phyloP scores from a whole-genome alignment of 2,113 vertebrate genomes.

The Zapornia atra region DNA sequence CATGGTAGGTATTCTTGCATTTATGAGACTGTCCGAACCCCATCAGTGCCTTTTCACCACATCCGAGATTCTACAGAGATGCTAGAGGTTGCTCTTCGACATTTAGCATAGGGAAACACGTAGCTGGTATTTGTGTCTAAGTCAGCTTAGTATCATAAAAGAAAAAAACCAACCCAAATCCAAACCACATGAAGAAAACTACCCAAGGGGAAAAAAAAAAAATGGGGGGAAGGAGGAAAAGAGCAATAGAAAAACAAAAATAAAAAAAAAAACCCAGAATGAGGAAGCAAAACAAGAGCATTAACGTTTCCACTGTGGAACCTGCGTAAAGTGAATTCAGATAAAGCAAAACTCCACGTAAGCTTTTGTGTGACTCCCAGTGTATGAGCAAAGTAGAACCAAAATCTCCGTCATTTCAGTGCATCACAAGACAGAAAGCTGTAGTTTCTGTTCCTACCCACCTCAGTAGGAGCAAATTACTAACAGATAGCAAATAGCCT shows the following conservation, averaged over 20 bases:
- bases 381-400: neutral
- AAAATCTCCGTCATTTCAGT: neutral
- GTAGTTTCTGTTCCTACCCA: neutral
- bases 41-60: neutral
- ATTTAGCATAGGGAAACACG: neutral
- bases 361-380: neutral
- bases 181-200: neutral
- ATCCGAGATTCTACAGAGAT: neutral
- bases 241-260: neutral
- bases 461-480: neutral
- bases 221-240: neutral
- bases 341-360: neutral
- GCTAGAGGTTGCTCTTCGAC: neutral
- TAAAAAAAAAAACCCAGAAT: neutral
- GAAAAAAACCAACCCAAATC: neutral
- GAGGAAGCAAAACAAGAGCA: neutral
- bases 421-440: neutral
- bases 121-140: neutral
- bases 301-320: constrained; percentile 41
- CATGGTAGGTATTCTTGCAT: neutral
- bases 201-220: neutral
- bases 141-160: neutral
- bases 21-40: neutral
- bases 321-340: constrained; percentile 49
- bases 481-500: neutral